Conservation (phyloP, 2,113 vertebrate genomes). For the Elaphurus davidianus region DNA sequence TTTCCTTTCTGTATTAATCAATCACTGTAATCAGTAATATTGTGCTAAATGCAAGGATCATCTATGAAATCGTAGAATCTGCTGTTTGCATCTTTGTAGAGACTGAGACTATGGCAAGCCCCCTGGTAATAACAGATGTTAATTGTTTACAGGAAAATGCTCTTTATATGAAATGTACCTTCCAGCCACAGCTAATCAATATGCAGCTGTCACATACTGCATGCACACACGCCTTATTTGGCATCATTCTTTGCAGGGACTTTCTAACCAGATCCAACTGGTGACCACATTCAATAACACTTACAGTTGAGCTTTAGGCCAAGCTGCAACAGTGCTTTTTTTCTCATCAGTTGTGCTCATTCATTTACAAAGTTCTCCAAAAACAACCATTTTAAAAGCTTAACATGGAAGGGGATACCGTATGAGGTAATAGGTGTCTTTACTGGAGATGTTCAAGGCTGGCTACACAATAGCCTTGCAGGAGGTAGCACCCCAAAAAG, state of each 20-base stretch:
- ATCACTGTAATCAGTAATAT: background rate
- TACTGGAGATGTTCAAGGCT: background rate
- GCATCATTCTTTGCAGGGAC: background rate
- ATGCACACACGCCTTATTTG: background rate
- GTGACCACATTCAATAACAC: background rate
- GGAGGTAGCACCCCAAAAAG: too few relatives aligned
- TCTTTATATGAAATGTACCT: background rate
- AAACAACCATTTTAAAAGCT: background rate
- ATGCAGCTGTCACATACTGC: background rate
- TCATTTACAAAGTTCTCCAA: slow-evolving; percentile 37
- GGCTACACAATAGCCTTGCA: background rate
- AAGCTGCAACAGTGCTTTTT: background rate
- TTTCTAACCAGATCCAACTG: background rate
- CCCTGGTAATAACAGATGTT: background rate
- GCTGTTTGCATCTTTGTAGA: background rate
- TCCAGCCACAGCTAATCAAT: background rate
- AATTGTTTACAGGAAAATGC: background rate
- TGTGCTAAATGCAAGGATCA: background rate
- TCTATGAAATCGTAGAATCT: background rate
- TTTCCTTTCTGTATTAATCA: background rate
- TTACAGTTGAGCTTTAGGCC: background rate
- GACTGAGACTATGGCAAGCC: background rate
- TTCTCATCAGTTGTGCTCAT: background rate
- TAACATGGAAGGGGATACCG: background rate
- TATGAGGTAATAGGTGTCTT: background rate